phyloP scores from a whole-genome alignment of 92 coral and sea anemone species.

The Zoanthus gigantus region DNA sequence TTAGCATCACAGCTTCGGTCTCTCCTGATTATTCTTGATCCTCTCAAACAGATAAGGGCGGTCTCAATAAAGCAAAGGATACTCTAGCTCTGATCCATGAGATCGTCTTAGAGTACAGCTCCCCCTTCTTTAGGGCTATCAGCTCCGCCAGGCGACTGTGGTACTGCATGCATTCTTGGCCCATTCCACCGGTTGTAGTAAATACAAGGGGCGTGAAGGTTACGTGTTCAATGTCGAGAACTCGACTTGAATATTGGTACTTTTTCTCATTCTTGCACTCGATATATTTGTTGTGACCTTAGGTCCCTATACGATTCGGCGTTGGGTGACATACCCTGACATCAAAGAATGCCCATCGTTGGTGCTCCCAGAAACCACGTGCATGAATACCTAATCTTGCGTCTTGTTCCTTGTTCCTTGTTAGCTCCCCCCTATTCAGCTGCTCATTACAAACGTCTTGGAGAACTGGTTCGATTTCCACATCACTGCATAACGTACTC shows the following conservation, averaged over 20 bases:
- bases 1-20: background rate
- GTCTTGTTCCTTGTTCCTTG: background rate
- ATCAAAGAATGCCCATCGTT: background rate
- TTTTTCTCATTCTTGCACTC: background rate
- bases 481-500: background rate
- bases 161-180: background rate
- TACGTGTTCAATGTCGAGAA: background rate
- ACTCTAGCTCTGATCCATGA: too few relatives aligned
- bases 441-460: background rate
- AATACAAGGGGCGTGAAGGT: constrained; percentile 1
- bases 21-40: background rate
- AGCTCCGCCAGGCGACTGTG: background rate
- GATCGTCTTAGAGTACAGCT: too few relatives aligned
- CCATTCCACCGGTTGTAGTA: background rate
- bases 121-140: too few relatives aligned
- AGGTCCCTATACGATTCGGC: too few relatives aligned
- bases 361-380: background rate
- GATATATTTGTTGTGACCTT: background rate
- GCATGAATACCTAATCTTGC: too few relatives aligned
- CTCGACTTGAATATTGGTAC: too few relatives aligned
- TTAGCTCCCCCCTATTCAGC: background rate
- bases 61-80: background rate
- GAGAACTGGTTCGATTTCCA: background rate
- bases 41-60: background rate
- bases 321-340: too few relatives aligned